Conservation (phyloP, 2,113 vertebrate species). For the Oncorhynchus tshawytscha region DNA sequence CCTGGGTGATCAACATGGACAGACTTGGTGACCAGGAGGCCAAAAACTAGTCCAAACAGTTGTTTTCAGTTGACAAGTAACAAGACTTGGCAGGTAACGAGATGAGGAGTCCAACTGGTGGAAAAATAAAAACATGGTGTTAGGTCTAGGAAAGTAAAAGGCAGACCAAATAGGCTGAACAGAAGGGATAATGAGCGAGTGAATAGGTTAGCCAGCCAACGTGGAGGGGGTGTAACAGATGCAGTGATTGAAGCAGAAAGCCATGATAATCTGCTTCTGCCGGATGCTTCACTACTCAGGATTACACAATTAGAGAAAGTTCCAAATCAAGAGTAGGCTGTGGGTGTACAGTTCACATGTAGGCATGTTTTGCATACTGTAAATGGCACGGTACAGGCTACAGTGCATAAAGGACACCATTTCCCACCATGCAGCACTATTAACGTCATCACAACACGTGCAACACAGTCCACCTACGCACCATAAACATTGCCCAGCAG, state of each 20-base stretch:
- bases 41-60: not conserved
- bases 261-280: constrained; percentile 59
- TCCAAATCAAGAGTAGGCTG: not conserved
- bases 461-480: constrained; percentile 36
- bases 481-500: constrained; percentile 47
- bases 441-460: constrained; percentile 38
- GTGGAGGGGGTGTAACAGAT: constrained; percentile 39
- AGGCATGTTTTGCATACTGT: constrained; percentile 14
- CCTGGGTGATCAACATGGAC: not conserved
- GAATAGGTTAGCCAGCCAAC: not conserved
- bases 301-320: constrained; percentile 2
- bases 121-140: not conserved
- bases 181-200: not conserved
- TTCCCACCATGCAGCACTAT: constrained; percentile 64
- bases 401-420: constrained; percentile 44
- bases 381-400: constrained; percentile 66
- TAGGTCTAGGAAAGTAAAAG: not conserved
- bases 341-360: not conserved
- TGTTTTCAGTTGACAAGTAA: not conserved
- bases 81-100: not conserved
- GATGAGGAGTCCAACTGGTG: not conserved
- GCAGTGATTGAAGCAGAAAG: constrained; percentile 52
- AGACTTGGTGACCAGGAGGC: not conserved
- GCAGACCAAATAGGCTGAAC: not conserved
- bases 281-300: constrained; percentile 30